These are phyloP conservation scores for Diachrysia chrysitis DNA, from an alignment of 2,888 invertebrate species.

Conservation along the genomic window DNA sequence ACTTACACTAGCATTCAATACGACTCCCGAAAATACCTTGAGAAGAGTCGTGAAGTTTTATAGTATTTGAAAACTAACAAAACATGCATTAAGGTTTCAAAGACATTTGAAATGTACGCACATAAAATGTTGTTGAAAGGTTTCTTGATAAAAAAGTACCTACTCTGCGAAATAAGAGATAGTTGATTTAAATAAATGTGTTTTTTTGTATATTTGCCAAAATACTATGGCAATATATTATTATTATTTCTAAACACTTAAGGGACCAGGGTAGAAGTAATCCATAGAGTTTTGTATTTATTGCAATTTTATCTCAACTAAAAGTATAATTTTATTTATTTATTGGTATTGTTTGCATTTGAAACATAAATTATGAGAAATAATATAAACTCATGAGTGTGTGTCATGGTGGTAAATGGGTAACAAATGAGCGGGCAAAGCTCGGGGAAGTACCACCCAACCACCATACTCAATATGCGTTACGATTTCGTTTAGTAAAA, in stretches of 20 bases:
- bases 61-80: conserved; percentile 33
- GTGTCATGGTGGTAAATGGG: neutral
- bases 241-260: neutral
- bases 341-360: no score
- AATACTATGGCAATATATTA: neutral
- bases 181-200: neutral
- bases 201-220: neutral
- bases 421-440: no score
- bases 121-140: conserved; percentile 42
- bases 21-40: conserved; percentile 31
- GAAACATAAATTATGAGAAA: no score
- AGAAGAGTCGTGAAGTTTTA: conserved; percentile 40
- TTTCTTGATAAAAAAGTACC: neutral
- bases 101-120: conserved; percentile 41
- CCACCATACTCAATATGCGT: neutral
- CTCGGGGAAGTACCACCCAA: no score
- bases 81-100: conserved; percentile 51
- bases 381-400: no score
- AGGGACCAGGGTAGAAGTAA: neutral
- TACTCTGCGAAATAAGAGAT: neutral
- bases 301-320: no score
- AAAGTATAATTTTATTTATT: no score
- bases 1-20: conserved; percentile 37
- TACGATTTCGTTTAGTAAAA: neutral
- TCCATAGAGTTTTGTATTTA: neutral